phyloP scores from a whole-genome alignment of 2,113 vertebrate species.

The Lichenostomus cassidix region DNA sequence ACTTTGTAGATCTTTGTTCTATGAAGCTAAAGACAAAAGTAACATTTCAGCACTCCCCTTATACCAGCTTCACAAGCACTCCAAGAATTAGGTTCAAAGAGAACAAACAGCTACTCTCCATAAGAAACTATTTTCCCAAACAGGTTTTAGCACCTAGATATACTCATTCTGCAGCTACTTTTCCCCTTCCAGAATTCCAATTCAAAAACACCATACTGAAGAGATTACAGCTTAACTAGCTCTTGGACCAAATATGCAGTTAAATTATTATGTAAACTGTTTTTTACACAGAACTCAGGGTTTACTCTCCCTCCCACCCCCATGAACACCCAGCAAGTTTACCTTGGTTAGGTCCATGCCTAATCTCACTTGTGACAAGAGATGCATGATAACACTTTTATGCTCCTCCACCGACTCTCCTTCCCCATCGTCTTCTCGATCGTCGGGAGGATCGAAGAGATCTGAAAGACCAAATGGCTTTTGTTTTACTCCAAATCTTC shows the following conservation, averaged over 20 bases:
- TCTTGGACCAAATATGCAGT: not conserved
- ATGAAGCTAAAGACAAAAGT: not conserved
- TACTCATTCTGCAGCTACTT: not conserved
- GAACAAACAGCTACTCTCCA: not conserved
- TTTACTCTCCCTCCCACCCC: not conserved
- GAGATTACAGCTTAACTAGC: not conserved
- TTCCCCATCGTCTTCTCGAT: conserved; percentile 90
- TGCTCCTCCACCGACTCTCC: conserved; percentile 97
- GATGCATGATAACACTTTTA: conserved; percentile 98
- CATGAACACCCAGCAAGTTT: not conserved
- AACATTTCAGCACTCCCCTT: not conserved
- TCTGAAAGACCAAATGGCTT: conserved; percentile 72
- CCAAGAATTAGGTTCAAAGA: not conserved
- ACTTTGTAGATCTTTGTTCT: not conserved
- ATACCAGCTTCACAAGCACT: not conserved
- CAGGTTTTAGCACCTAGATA: not conserved
- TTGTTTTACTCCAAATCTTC: not conserved
- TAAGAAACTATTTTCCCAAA: not conserved
- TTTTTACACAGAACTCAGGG: not conserved
- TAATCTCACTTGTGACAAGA: conserved; percentile 94
- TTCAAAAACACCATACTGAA: not conserved
- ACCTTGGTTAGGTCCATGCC: conserved; percentile 99
- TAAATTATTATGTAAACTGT: not conserved
- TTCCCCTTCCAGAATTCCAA: not conserved
- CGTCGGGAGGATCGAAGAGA: conserved; percentile 90